These are phyloP conservation scores for Distichodus sexfasciatus DNA, from an alignment of 2,797 vertebrate species.

Conservation along the genomic window DNA sequence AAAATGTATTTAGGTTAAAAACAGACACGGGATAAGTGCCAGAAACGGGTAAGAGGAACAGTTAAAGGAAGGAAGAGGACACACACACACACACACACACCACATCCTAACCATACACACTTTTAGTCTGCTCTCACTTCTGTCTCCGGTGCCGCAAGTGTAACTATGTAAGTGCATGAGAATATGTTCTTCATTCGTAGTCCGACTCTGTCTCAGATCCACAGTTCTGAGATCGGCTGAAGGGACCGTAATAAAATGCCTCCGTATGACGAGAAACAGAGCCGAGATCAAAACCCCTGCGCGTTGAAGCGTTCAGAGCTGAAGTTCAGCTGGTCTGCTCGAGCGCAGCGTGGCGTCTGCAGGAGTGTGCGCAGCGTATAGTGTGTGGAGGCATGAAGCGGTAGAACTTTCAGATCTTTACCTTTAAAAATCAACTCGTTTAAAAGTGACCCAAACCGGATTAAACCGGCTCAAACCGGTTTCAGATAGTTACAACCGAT, in stretches of 20 bases:
- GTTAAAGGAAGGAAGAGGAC: constrained; percentile 7
- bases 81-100: not conserved
- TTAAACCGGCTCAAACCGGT: too few species aligned
- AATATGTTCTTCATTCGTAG: not conserved
- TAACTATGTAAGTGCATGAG: not conserved
- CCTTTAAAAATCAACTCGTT: too few species aligned
- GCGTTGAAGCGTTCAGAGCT: not conserved
- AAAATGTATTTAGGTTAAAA: not conserved
- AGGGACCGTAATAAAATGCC: not conserved
- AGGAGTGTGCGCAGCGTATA: not conserved
- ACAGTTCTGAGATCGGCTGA: not conserved
- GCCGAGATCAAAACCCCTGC: not conserved
- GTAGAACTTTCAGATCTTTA: too few species aligned
- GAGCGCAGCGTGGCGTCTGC: not conserved
- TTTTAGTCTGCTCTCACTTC: not conserved
- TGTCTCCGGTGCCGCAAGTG: not conserved
- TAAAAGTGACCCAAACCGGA: too few species aligned
- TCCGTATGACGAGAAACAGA: constrained; percentile 1
- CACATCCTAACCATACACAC: not conserved
- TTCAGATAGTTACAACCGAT: too few species aligned
- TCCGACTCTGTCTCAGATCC: too few species aligned
- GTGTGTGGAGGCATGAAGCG: too few species aligned
- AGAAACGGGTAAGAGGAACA: not conserved
- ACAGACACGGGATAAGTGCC: not conserved
- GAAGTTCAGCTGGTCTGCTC: not conserved